These are phyloP conservation scores for Antigone vipio DNA, from an alignment of 2,113 vertebrate genomes.

Conservation along the genomic window DNA sequence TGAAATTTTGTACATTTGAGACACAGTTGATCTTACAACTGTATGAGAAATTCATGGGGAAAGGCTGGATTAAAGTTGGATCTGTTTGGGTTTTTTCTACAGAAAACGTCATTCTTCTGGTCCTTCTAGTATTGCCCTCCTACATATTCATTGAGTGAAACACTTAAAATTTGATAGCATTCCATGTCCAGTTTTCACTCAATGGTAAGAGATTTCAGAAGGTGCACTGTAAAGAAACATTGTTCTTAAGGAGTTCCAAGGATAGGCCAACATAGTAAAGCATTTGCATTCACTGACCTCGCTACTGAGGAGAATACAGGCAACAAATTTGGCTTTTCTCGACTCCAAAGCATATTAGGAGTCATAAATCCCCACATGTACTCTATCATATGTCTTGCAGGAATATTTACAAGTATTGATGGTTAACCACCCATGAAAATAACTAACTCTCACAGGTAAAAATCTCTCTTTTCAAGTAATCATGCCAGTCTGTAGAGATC, in stretches of 20 bases:
- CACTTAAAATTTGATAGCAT: background rate
- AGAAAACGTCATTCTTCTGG: background rate
- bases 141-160: background rate
- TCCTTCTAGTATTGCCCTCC: background rate
- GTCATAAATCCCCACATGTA: background rate
- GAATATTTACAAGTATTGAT: background rate
- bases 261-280: background rate
- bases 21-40: background rate
- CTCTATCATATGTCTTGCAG: background rate
- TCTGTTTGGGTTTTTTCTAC: background rate
- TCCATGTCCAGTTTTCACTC: background rate
- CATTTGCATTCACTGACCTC: background rate
- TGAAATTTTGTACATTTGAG: background rate
- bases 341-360: background rate
- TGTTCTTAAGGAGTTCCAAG: background rate
- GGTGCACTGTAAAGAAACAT: background rate
- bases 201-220: background rate
- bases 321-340: background rate
- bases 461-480: background rate
- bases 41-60: background rate
- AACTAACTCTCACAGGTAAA: background rate
- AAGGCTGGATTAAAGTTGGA: background rate
- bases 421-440: background rate
- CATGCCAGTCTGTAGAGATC: background rate
- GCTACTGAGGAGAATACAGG: background rate